Percentiles rank a stretch among this genome's conserved stretches.
Conservation (phyloP, 2,888 invertebrate species). For the Drosophila paramelanica region DNA sequence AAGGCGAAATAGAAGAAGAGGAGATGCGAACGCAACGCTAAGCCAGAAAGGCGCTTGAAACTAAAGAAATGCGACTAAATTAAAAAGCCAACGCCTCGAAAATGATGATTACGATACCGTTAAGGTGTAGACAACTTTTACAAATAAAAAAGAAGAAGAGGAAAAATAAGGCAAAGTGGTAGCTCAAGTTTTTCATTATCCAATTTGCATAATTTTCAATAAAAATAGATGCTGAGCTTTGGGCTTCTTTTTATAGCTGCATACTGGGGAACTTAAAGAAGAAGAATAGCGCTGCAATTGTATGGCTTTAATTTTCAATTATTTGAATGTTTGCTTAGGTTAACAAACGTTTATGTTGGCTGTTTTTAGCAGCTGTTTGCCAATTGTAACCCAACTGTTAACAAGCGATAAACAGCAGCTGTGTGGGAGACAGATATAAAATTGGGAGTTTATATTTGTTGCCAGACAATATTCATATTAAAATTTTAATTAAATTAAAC, state of each 20-base stretch:
- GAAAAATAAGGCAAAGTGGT: not conserved
- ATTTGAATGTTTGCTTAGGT: not conserved
- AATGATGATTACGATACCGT: constrained; percentile 3
- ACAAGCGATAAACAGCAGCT: not conserved
- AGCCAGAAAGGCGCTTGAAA: constrained; percentile 63
- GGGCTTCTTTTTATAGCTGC: not conserved
- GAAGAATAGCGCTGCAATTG: constrained; percentile 16
- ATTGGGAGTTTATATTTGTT: not conserved
- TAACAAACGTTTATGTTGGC: constrained; percentile 19
- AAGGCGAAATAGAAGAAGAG: not conserved
- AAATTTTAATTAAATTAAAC: not conserved
- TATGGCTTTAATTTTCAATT: constrained; percentile 16
- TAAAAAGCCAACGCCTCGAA: constrained; percentile 48
- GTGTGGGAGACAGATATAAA: not conserved
- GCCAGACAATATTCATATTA: not conserved
- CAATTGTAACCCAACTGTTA: constrained; percentile 33
- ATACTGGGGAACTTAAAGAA: not conserved
- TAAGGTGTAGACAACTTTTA: too few relatives aligned
- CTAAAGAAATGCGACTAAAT: constrained; percentile 68
- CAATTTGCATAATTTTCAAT: constrained; percentile 68
- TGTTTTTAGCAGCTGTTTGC: constrained; percentile 11
- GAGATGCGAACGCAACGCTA: constrained; percentile 23
- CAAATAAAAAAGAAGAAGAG: too few relatives aligned
- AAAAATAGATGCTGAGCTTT: constrained; percentile 16
- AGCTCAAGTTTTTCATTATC: constrained; percentile 11